Evolutionary conservation across 2,797 vertebrate genomes (phyloP).

Genomic region (Poeciliopsis paucimaculata): DNA sequence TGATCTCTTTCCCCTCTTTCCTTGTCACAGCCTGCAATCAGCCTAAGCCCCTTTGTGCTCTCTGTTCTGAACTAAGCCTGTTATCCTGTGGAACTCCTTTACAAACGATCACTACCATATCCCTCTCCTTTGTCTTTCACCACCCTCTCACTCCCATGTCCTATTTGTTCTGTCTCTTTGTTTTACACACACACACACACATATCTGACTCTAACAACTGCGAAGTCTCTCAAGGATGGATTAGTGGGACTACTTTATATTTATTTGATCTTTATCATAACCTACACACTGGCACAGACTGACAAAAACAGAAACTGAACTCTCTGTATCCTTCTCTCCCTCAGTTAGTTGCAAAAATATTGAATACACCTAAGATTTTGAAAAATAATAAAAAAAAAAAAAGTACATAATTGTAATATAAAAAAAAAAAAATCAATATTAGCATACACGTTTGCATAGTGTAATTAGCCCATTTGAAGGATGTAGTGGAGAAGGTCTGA

Average conservation of each 20-base stretch:
- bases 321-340: not conserved
- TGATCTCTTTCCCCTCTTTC: constrained; percentile 68
- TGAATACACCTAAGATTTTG: not conserved
- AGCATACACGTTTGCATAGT: not conserved
- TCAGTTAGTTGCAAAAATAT: not conserved
- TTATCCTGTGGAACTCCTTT: constrained; percentile 71
- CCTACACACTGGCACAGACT: constrained; percentile 6
- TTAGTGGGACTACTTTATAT: constrained; percentile 30
- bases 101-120: constrained; percentile 59
- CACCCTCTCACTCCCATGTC: constrained; percentile 27
- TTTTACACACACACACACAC: constrained; percentile 29
- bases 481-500: not conserved
- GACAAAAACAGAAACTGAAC: constrained; percentile 5
- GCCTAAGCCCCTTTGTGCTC: constrained; percentile 74
- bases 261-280: constrained; percentile 18
- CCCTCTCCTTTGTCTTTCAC: constrained; percentile 47
- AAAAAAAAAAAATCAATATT: too few species aligned
- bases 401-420: not conserved
- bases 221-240: constrained; percentile 40
- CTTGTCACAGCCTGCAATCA: constrained; percentile 75
- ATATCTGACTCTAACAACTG: constrained; percentile 28
- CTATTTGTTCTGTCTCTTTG: constrained; percentile 24
- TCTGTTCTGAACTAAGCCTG: constrained; percentile 70
- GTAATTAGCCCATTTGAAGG: not conserved
- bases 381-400: not conserved